These are phyloP conservation scores for Pteropus rufus DNA, from an alignment of 2,797 vertebrate genomes.

Conservation along the genomic window DNA sequence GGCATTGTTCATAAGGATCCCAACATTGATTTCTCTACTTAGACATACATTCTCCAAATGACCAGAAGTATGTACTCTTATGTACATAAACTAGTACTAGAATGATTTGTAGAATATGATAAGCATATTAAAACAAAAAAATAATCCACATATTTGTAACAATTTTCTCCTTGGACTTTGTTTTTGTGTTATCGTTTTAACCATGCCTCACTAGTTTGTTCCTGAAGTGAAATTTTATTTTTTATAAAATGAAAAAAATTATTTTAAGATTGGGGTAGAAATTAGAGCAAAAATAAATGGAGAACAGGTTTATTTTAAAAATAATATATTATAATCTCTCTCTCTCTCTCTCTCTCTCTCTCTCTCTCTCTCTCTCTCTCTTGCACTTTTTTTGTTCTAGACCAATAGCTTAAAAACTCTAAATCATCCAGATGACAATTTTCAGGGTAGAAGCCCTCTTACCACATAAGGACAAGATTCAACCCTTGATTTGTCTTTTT, in stretches of 20 bases:
- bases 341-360: no score
- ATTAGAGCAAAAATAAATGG: neutral
- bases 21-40: neutral
- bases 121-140: neutral
- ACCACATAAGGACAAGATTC: neutral
- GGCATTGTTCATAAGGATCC: neutral
- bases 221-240: neutral
- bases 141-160: neutral
- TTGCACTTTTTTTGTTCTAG: neutral
- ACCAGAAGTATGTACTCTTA: neutral
- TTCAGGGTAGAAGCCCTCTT: neutral
- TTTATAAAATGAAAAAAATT: neutral
- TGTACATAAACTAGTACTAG: neutral
- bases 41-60: neutral
- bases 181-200: neutral
- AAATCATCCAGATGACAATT: neutral
- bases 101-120: neutral
- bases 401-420: neutral
- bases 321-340: neutral
- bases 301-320: neutral
- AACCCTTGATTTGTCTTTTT: neutral
- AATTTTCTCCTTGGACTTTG: neutral
- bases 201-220: neutral
- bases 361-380: no score
- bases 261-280: neutral